Percentiles rank a stretch among this genome's conserved stretches.
These are phyloP conservation scores for Patella ulyssiponensis DNA, from an alignment of 2,888 invertebrate species.

Conservation along the genomic window DNA sequence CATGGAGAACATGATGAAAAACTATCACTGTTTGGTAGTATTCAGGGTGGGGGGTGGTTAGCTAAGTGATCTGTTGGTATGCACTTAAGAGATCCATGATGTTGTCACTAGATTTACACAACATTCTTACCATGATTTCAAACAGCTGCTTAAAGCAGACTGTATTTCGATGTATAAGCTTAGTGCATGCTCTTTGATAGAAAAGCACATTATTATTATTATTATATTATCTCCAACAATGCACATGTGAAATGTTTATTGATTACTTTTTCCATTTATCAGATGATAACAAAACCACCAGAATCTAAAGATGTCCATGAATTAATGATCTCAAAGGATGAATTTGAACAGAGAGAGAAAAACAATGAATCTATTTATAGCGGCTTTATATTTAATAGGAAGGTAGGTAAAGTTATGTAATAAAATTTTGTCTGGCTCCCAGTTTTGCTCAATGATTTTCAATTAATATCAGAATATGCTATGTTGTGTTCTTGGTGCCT, in stretches of 20 bases:
- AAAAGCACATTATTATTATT: too few relatives aligned
- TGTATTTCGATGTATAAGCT: too few relatives aligned
- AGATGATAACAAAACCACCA: slow-evolving; percentile 70
- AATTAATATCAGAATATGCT: not conserved
- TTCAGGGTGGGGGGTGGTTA: too few relatives aligned
- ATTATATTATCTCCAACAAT: too few relatives aligned
- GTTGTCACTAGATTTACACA: not conserved
- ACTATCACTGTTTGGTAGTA: too few relatives aligned
- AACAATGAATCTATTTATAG: slow-evolving; percentile 70
- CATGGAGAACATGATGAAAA: too few relatives aligned
- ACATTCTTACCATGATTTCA: too few relatives aligned
- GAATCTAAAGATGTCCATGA: slow-evolving; percentile 71
- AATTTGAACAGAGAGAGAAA: slow-evolving; percentile 70
- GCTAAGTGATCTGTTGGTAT: too few relatives aligned
- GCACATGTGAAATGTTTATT: too few relatives aligned
- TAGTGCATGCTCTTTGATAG: too few relatives aligned
- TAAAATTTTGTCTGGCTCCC: not conserved
- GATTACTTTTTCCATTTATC: slow-evolving; percentile 1
- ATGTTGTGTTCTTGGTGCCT: too few relatives aligned
- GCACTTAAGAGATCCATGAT: not conserved
- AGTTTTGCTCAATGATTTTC: not conserved
- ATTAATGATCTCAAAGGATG: slow-evolving; percentile 70
- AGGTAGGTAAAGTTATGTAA: slow-evolving; percentile 51
- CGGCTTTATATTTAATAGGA: slow-evolving; percentile 69
- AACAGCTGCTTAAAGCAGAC: too few relatives aligned